Evolutionary conservation across 2,888 invertebrate genomes (phyloP).

Genomic region (Drosophila hawaiiensis): DNA sequence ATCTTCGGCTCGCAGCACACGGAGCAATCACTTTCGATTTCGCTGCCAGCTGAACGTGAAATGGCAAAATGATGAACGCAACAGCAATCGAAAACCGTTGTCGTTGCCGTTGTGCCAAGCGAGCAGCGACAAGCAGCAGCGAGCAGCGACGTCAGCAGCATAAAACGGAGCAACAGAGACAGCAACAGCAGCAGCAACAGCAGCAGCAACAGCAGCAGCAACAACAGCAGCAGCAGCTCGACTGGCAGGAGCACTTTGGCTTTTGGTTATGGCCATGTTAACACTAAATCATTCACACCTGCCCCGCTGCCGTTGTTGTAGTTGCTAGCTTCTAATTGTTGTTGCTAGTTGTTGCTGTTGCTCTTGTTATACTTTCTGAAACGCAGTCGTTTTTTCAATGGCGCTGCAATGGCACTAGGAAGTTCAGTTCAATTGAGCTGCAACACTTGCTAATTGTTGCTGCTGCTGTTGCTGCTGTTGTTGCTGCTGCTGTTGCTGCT

Average conservation of each 20-base stretch:
- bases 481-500: not conserved
- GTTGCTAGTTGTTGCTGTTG: slow-evolving; percentile 13
- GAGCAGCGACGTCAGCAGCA: slow-evolving; percentile 31
- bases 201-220: slow-evolving; percentile 17
- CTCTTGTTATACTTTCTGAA: slow-evolving; percentile 55
- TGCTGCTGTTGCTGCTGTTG: not conserved
- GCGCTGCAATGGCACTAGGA: slow-evolving; percentile 59
- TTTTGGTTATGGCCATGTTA: slow-evolving; percentile 73
- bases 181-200: slow-evolving; percentile 9
- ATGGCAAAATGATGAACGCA: slow-evolving; percentile 84
- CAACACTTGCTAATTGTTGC: slow-evolving; percentile 31
- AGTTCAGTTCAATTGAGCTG: slow-evolving; percentile 53
- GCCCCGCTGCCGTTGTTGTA: slow-evolving; percentile 28
- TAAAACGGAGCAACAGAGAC: slow-evolving; percentile 34
- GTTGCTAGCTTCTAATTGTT: slow-evolving; percentile 4
- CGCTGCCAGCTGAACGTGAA: slow-evolving; percentile 85
- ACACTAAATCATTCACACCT: slow-evolving; percentile 80
- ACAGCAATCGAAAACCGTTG: slow-evolving; percentile 79
- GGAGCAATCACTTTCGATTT: slow-evolving; percentile 84
- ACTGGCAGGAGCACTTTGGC: slow-evolving; percentile 62
- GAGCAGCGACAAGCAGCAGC: slow-evolving; percentile 30
- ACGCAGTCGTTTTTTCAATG: slow-evolving; percentile 53
- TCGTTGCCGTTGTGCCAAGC: slow-evolving; percentile 41
- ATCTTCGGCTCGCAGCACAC: slow-evolving; percentile 73
- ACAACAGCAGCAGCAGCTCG: slow-evolving; percentile 15